phyloP scores from a whole-genome alignment of 2,797 vertebrate genomes.

The Microchirus variegatus region DNA sequence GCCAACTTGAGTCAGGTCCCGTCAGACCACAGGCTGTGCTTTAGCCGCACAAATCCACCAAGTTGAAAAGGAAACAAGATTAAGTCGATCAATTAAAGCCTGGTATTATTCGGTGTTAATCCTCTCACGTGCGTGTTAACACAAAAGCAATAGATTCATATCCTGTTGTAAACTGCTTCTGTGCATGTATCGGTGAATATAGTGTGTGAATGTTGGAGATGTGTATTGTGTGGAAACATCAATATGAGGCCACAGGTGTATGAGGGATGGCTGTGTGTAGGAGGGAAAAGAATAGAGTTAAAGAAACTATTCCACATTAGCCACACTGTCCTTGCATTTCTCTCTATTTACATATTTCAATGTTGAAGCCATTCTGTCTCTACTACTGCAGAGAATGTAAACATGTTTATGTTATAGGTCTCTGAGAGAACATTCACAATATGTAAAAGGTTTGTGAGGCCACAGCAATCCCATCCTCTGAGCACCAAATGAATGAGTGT shows the following conservation, averaged over 20 bases:
- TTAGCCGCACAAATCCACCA: conserved; percentile 25
- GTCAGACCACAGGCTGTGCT: conserved; percentile 40
- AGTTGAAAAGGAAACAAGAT: conserved; percentile 31
- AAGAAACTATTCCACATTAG: too few relatives aligned
- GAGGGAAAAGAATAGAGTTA: too few relatives aligned
- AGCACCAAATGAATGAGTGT: too few relatives aligned
- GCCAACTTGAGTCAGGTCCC: conserved; percentile 30
- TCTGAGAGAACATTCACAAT: too few relatives aligned
- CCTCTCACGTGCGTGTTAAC: conserved; percentile 7
- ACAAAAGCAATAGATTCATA: conserved; percentile 30
- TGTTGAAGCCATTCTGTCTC: too few relatives aligned
- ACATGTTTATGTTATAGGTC: too few relatives aligned
- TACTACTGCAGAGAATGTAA: too few relatives aligned
- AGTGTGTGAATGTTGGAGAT: too few relatives aligned
- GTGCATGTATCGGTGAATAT: conserved; percentile 12
- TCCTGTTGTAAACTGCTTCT: conserved; percentile 14
- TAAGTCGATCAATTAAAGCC: conserved; percentile 24
- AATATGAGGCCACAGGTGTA: conserved; percentile 16
- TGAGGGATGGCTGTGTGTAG: conserved; percentile 11
- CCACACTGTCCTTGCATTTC: too few relatives aligned
- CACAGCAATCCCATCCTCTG: too few relatives aligned
- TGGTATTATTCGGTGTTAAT: conserved; percentile 15
- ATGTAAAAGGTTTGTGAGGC: too few relatives aligned
- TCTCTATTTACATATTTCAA: too few relatives aligned
- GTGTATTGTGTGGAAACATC: conserved; percentile 20